A percentile compares a stretch with the other conserved stretches of the same genome.
Conservation (phyloP, 2,888 invertebrate species). For the Lasioglossum villosulum region DNA sequence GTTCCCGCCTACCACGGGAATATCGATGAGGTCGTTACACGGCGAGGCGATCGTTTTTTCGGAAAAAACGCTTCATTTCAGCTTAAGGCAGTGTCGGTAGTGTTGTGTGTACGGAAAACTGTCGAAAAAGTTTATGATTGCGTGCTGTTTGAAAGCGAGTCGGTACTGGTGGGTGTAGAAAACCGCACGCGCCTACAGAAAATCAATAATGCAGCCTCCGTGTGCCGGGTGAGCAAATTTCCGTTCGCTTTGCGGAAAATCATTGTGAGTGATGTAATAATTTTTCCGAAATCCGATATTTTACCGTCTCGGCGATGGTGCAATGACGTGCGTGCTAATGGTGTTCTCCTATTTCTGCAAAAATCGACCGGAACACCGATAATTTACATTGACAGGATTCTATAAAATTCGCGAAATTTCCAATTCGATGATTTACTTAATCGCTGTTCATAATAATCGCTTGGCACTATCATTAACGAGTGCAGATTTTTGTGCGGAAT, state of each 20-base stretch:
- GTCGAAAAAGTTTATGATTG: constrained; percentile 52
- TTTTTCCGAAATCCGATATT: constrained; percentile 6
- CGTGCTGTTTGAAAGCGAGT: constrained; percentile 65
- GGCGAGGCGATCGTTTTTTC: constrained; percentile 16
- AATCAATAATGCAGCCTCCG: constrained; percentile 73
- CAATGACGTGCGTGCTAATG: background rate
- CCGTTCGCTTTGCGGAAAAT: constrained; percentile 53
- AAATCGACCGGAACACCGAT: background rate
- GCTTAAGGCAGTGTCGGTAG: constrained; percentile 31
- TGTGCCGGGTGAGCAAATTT: constrained; percentile 50
- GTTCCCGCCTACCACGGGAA: background rate
- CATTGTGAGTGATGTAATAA: constrained; percentile 17
- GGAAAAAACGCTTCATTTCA: background rate
- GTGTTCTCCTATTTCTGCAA: background rate
- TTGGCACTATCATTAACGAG: background rate
- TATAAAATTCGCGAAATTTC: background rate
- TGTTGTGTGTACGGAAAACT: constrained; percentile 13
- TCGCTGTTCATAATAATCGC: background rate
- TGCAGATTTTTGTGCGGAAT: background rate
- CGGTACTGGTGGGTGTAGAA: constrained; percentile 60
- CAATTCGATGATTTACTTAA: background rate
- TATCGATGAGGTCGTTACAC: constrained; percentile 10
- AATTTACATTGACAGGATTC: background rate
- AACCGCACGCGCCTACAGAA: constrained; percentile 74
- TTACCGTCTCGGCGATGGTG: background rate